These are phyloP conservation scores for Gorsachius magnificus DNA, from an alignment of 2,797 vertebrate species.

Conservation along the genomic window DNA sequence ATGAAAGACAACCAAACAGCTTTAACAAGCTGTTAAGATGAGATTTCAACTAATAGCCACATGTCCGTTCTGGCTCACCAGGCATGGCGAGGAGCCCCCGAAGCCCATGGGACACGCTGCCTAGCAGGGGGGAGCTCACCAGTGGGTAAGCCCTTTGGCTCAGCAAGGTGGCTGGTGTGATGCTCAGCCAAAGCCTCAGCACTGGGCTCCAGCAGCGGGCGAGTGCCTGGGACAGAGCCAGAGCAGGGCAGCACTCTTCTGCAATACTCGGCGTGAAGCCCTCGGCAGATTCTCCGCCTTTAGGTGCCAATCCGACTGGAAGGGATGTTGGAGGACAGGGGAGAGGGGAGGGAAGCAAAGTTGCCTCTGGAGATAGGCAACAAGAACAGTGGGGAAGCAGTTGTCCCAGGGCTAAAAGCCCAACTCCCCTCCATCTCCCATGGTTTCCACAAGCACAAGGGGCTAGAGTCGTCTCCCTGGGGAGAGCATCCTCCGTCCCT, in stretches of 20 bases:
- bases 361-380: background rate
- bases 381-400: background rate
- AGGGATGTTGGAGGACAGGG: background rate
- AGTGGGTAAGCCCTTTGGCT: background rate
- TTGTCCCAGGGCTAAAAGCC: background rate
- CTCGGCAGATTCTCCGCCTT: background rate
- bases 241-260: background rate
- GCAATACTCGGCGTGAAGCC: background rate
- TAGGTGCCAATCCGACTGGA: background rate
- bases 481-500: background rate
- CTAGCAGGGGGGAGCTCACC: background rate
- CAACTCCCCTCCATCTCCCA: background rate
- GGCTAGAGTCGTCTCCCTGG: background rate
- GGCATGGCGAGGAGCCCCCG: accelerated
- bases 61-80: accelerated
- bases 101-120: background rate
- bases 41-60: background rate
- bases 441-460: background rate
- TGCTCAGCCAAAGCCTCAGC: background rate
- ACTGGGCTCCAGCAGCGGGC: background rate
- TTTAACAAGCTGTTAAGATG: background rate
- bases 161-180: background rate
- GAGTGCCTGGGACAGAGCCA: background rate
- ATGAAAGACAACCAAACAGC: background rate
- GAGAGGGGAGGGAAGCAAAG: background rate